Evolutionary conservation across 2,113 vertebrate species (phyloP).

Genomic region (Chionodraco myersi): DNA sequence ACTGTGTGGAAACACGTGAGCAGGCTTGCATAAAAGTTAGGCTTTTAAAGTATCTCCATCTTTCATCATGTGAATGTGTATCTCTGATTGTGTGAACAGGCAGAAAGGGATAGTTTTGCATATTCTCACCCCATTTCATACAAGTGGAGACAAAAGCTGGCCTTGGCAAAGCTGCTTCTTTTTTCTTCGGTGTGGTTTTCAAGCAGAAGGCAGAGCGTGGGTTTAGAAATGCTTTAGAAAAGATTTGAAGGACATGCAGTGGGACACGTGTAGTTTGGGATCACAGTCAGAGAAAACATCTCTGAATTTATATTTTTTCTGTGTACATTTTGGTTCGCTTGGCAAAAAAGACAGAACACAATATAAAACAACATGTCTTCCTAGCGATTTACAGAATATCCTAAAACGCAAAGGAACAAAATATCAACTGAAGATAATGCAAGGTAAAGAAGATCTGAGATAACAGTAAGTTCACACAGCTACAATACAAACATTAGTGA

Average conservation of each 20-base stretch:
- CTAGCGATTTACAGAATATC: neutral
- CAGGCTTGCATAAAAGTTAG: constrained; percentile 15
- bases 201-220: constrained; percentile 31
- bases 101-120: constrained; percentile 41
- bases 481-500: constrained; percentile 7
- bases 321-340: neutral
- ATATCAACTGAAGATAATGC: neutral
- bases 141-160: constrained; percentile 51
- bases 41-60: neutral
- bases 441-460: neutral
- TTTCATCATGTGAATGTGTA: neutral
- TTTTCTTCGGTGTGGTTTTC: constrained; percentile 20
- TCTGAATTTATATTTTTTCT: neutral
- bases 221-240: constrained; percentile 42
- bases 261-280: constrained; percentile 12
- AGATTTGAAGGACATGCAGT: constrained; percentile 29
- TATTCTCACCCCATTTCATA: constrained; percentile 28
- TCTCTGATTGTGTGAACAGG: constrained; percentile 5
- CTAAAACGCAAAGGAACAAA: neutral
- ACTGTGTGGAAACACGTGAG: constrained; percentile 21
- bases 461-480: neutral
- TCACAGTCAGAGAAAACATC: constrained; percentile 9
- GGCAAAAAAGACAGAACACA: neutral
- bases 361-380: neutral
- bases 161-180: constrained; percentile 47